Evolutionary conservation across 2,797 vertebrate species (phyloP).

Genomic region (Cryptoprocta ferox): DNA sequence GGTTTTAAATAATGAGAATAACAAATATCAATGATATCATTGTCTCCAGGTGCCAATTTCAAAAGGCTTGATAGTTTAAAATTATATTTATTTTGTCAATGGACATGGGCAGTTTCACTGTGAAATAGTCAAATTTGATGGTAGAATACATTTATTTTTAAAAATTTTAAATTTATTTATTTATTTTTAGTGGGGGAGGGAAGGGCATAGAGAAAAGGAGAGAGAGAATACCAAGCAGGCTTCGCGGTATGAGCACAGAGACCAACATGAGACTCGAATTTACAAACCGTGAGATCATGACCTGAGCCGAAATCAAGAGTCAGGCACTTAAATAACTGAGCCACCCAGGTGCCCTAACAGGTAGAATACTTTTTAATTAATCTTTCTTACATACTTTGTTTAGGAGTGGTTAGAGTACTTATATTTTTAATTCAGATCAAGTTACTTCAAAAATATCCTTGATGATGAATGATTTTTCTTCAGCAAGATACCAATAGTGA

Average conservation of each 20-base stretch:
- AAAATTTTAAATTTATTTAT: too few relatives aligned
- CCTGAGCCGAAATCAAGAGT: too few relatives aligned
- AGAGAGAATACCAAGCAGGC: too few relatives aligned
- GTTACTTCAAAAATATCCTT: conserved; percentile 64
- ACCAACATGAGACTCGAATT: too few relatives aligned
- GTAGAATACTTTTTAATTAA: conserved; percentile 53
- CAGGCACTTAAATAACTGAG: too few relatives aligned
- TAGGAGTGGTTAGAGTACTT: conserved; percentile 63
- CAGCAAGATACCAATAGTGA: background rate
- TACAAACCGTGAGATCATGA: too few relatives aligned
- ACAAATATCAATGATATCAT: background rate
- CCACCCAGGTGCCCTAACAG: background rate
- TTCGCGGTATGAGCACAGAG: too few relatives aligned
- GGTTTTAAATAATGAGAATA: background rate
- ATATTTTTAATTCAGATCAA: conserved; percentile 61
- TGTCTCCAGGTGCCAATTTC: background rate
- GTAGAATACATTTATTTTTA: conserved; percentile 40
- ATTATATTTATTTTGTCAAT: conserved; percentile 12
- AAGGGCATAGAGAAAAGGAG: too few relatives aligned
- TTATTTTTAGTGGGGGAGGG: too few relatives aligned
- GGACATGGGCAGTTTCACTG: background rate
- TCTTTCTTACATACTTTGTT: conserved; percentile 61
- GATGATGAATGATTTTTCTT: conserved; percentile 62
- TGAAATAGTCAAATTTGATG: conserved; percentile 40
- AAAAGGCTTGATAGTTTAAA: background rate